Conservation (phyloP, 2,888 invertebrate species). For the Metacarcinus magister region DNA sequence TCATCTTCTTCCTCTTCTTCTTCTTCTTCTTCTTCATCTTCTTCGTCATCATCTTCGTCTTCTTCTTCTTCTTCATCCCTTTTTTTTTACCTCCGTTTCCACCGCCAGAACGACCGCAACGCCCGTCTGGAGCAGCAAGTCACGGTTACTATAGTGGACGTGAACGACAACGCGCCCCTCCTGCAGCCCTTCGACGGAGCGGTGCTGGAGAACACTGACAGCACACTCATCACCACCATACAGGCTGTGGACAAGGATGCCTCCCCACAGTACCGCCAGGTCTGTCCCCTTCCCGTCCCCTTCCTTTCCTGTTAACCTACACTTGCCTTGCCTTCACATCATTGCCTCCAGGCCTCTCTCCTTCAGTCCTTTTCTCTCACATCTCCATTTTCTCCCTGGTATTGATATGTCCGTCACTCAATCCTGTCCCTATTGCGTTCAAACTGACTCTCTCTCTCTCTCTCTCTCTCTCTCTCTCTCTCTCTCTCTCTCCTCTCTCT, state of each 20-base stretch:
- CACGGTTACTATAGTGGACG: conserved; percentile 67
- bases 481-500: too few relatives aligned
- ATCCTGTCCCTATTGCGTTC: background rate
- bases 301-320: background rate
- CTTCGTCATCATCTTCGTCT: background rate
- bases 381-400: background rate
- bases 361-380: background rate
- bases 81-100: background rate
- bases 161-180: conserved; percentile 88
- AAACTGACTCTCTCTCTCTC: too few relatives aligned
- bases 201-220: conserved; percentile 94
- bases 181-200: conserved; percentile 92
- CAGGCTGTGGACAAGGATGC: conserved; percentile 94
- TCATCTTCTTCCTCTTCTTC: background rate
- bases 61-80: too few relatives aligned
- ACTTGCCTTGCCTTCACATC: background rate
- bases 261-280: conserved; percentile 84
- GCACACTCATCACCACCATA: conserved; percentile 94
- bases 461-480: too few relatives aligned
- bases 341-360: background rate
- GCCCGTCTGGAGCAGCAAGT: conserved; percentile 70
- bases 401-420: background rate
- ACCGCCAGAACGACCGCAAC: conserved; percentile 72
- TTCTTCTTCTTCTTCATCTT: background rate
- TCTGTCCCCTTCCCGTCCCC: background rate